Base-by-base conservation (phyloP, 53 echinoderm and acorn worm species). In the Astropecten irregularis region DNA sequence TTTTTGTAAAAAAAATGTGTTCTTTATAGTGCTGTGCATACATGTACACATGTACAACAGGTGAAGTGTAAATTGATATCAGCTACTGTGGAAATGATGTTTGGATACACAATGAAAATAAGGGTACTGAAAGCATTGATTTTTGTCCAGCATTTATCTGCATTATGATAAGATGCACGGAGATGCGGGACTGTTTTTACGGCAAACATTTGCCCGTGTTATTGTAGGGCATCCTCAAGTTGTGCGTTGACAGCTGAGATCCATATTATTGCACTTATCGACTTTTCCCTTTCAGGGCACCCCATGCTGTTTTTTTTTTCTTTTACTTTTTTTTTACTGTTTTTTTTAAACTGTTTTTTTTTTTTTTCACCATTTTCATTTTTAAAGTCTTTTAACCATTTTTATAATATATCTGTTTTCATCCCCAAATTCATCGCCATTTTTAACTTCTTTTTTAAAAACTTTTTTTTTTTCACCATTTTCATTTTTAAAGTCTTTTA, bases 171-270 rank as follows among this genome's bases (percentile, higher is more conserved):
- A 0, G 40, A 35, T 35, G 5, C 35, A 53, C 58, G 11, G 14
- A 10, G 57, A 42, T 56, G 25, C 33, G 37, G 53, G 39, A 40
- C 14, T 76, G 40, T 55, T 76, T 76, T 76, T 39, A 76, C 8
- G 76, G 27, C 39, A 76, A 76, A 56, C 40, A 76, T 46, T 56
- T 7, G 23, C 58, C n/a, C 15, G 40, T 76, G 57, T 76, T 76
- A 58, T 56, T 40, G 76, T 56, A 39, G 37, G 58, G 10, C 73
- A 38, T 76, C 39, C 76, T 39, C 26, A 5, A 32, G 27, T 76
- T 25, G 76, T 56, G 40, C 58, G 38, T 57, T 76, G 76, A 76
- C 57, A 76, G 38, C 76, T 38, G 57, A 58, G 58, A 57, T 76
- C 76, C 58, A 58, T 76, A 73, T n/a, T n/a, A n/a, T 53, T 25